phyloP scores from a whole-genome alignment of 2,888 invertebrate genomes.

The Eulithis prunata region DNA sequence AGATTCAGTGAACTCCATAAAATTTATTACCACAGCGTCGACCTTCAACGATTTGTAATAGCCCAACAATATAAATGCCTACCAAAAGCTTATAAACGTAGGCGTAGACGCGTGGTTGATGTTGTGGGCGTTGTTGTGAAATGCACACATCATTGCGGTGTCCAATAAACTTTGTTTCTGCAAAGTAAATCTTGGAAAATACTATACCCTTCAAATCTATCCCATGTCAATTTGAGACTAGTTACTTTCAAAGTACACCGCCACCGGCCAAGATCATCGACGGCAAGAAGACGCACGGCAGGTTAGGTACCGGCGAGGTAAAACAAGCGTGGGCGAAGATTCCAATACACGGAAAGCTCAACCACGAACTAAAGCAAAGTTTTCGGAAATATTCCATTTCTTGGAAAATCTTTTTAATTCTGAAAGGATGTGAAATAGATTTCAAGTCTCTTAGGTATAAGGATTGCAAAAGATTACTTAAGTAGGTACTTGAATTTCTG shows the following conservation, averaged over 20 bases:
- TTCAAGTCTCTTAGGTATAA: constrained; percentile 6
- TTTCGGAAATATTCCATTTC: constrained; percentile 40
- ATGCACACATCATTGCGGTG: constrained; percentile 54
- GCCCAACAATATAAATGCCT: constrained; percentile 52
- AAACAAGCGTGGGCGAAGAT: constrained; percentile 62
- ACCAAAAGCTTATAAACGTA: constrained; percentile 54
- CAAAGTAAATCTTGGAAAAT: constrained; percentile 51
- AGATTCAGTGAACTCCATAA: constrained; percentile 22
- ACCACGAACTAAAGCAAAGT: constrained; percentile 55
- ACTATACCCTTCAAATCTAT: constrained; percentile 16
- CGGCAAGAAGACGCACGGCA: constrained; percentile 55
- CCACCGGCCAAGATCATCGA: constrained; percentile 40
- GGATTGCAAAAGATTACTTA: constrained; percentile 13
- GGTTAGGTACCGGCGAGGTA: constrained; percentile 60
- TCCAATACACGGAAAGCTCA: constrained; percentile 53
- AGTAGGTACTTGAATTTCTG: constrained; percentile 5
- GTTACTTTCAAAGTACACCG: constrained; percentile 20
- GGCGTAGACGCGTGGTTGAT: constrained; percentile 57
- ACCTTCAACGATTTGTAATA: constrained; percentile 39
- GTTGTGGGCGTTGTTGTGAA: constrained; percentile 66
- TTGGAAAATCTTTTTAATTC: neutral
- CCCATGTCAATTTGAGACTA: constrained; percentile 33
- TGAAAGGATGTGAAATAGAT: constrained; percentile 13
- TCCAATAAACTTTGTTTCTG: constrained; percentile 49
- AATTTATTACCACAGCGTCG: constrained; percentile 23